These are phyloP conservation scores for Tenthredo amoena DNA, from an alignment of 2,888 invertebrate species.

Conservation along the genomic window DNA sequence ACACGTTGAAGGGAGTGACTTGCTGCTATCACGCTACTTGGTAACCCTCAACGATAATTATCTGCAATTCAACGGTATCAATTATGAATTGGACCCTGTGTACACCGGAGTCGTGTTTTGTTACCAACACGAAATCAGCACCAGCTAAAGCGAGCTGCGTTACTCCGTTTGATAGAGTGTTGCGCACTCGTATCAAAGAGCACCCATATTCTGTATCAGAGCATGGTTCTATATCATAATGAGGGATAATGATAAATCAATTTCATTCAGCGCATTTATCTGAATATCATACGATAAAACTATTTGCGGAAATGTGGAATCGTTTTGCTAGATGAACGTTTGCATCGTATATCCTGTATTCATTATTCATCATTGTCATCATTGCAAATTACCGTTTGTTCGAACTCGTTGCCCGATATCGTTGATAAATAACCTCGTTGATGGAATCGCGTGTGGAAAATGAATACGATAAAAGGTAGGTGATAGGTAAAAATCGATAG, in stretches of 20 bases:
- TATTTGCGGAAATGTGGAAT: not conserved
- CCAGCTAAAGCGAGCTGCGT: not conserved
- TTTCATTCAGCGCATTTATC: not conserved
- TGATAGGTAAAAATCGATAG: not conserved
- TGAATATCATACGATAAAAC: not conserved
- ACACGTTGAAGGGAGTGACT: conserved; percentile 8
- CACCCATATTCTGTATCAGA: not conserved
- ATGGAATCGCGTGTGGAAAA: not conserved
- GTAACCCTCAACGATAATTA: conserved; percentile 37
- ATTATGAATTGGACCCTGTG: conserved; percentile 30
- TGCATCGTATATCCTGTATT: not conserved
- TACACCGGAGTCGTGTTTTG: conserved; percentile 19
- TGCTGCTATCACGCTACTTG: conserved; percentile 10
- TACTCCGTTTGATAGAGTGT: not conserved
- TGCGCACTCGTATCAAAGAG: not conserved
- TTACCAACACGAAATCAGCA: conserved; percentile 14
- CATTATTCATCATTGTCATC: not conserved
- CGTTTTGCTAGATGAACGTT: not conserved
- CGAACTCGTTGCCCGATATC: not conserved
- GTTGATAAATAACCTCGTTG: not conserved
- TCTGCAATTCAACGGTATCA: conserved; percentile 25
- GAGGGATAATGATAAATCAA: not conserved
- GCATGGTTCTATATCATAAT: not conserved
- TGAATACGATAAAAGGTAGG: not conserved
- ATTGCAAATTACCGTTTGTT: not conserved